Evolutionary conservation across 2,113 vertebrate genomes (phyloP).

Genomic region (Crotalus horridus): DNA sequence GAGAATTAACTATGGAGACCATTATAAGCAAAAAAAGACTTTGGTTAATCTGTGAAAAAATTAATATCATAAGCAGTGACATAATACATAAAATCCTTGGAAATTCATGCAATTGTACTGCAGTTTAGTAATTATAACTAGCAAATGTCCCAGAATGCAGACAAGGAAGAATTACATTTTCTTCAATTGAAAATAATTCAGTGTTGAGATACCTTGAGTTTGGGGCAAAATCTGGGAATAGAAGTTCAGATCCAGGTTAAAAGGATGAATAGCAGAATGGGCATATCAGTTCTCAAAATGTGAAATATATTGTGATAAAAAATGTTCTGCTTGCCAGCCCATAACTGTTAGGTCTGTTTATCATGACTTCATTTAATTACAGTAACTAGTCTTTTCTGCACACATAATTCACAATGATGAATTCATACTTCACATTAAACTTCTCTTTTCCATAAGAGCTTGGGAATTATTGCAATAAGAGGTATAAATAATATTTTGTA

Average conservation of each 20-base stretch:
- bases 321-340: not conserved
- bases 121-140: not conserved
- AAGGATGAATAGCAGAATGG: not conserved
- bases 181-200: not conserved
- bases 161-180: not conserved
- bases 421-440: not conserved
- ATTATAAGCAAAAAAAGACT: not conserved
- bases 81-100: not conserved
- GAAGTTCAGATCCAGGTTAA: not conserved
- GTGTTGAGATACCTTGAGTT: not conserved
- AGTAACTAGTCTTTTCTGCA: not conserved
- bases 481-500: not conserved
- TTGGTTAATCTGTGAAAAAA: not conserved
- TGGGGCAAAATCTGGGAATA: not conserved
- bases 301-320: not conserved
- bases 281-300: not conserved
- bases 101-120: not conserved
- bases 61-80: not conserved
- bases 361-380: not conserved
- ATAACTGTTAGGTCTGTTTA: not conserved
- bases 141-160: not conserved
- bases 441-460: not conserved
- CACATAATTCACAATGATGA: not conserved
- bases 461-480: not conserved
- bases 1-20: not conserved